A percentile compares a stretch with the other conserved stretches of the same genome.
These are phyloP conservation scores for Antheraea assamensis DNA, from an alignment of 2,888 invertebrate genomes.

Conservation along the genomic window DNA sequence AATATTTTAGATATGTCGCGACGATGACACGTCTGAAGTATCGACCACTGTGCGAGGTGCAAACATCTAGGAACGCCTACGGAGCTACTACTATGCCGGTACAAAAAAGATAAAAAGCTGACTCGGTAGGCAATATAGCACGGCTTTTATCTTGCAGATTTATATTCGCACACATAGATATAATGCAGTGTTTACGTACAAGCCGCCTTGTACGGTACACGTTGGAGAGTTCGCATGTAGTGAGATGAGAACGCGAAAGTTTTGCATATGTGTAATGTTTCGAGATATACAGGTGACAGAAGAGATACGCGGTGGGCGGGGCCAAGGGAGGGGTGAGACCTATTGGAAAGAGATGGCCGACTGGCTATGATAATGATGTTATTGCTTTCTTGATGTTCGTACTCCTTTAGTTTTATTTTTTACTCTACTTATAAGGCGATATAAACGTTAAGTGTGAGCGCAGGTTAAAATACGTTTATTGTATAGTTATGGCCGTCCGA, in stretches of 20 bases:
- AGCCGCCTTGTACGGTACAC: slow-evolving; percentile 24
- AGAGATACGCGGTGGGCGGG: slow-evolving; percentile 78
- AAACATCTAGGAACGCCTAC: slow-evolving; percentile 80
- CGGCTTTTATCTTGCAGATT: slow-evolving; percentile 81
- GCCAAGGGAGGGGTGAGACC: slow-evolving; percentile 75
- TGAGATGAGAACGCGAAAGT: slow-evolving; percentile 75
- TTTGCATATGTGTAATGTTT: slow-evolving; percentile 83
- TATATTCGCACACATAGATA: slow-evolving; percentile 58
- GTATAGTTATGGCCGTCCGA: slow-evolving; percentile 68
- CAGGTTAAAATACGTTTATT: slow-evolving; percentile 79
- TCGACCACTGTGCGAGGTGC: slow-evolving; percentile 79
- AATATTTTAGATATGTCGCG: slow-evolving; percentile 53
- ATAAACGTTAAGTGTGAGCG: slow-evolving; percentile 79
- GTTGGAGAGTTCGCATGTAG: slow-evolving; percentile 44
- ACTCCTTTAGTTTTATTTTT: slow-evolving; percentile 81
- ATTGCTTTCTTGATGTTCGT: slow-evolving; percentile 81
- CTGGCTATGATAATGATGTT: slow-evolving; percentile 82
- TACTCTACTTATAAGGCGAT: slow-evolving; percentile 81
- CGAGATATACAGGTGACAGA: slow-evolving; percentile 82
- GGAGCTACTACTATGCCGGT: slow-evolving; percentile 59
- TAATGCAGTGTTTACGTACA: slow-evolving; percentile 37
- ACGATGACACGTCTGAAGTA: slow-evolving; percentile 74
- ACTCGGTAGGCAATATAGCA: slow-evolving; percentile 67
- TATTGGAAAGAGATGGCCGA: slow-evolving; percentile 81
- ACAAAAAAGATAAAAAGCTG: slow-evolving; percentile 64